These are phyloP conservation scores for Lordiphosa andalusiaca DNA, from an alignment of 2,888 invertebrate species.

Conservation along the genomic window DNA sequence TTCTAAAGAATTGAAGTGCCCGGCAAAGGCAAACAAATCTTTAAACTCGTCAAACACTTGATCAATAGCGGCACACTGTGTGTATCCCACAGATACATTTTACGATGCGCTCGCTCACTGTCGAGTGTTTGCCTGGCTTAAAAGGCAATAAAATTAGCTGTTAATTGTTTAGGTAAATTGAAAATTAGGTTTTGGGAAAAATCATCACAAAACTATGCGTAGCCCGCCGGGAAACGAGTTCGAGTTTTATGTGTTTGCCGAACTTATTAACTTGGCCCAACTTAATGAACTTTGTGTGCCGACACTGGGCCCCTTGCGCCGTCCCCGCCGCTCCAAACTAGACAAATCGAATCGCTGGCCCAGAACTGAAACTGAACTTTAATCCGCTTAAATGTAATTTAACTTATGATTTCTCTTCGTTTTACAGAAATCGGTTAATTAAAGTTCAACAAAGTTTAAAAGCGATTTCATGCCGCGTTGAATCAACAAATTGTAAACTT, in stretches of 20 bases:
- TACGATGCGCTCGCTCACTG: conserved; percentile 38
- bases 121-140: conserved; percentile 66
- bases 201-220: conserved; percentile 42
- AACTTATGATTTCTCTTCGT: conserved; percentile 33
- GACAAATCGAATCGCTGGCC: conserved; percentile 66
- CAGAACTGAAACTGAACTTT: conserved; percentile 43
- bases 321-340: conserved; percentile 36
- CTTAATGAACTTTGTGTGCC: conserved; percentile 65
- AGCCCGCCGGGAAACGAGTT: conserved; percentile 25
- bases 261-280: conserved; percentile 57
- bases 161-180: conserved; percentile 73
- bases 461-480: conserved; percentile 74
- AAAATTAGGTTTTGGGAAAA: conserved; percentile 72
- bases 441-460: conserved; percentile 71
- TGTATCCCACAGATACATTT: conserved; percentile 27
- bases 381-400: conserved; percentile 71
- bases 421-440: conserved; percentile 64
- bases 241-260: conserved; percentile 47
- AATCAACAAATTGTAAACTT: conserved; percentile 70
- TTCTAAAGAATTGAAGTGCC: conserved; percentile 35
- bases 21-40: conserved; percentile 45
- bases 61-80: conserved; percentile 60
- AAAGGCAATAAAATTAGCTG: conserved; percentile 73
- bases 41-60: conserved; percentile 56
- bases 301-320: conserved; percentile 17